These are phyloP conservation scores for Paratilapia polleni DNA, from an alignment of 2,113 vertebrate species.

Conservation along the genomic window DNA sequence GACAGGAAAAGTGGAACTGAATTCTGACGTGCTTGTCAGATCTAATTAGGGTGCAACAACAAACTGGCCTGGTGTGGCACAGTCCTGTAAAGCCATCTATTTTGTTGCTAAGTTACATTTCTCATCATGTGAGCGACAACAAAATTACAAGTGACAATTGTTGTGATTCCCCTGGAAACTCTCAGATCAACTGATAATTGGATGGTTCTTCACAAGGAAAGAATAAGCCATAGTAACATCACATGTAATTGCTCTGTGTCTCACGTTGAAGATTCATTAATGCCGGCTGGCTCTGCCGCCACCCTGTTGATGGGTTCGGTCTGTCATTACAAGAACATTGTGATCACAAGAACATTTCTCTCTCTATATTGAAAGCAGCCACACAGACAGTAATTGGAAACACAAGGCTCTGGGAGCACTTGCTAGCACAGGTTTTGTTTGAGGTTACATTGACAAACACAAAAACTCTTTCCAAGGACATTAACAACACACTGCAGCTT, in stretches of 20 bases:
- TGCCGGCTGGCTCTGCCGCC: constrained; percentile 24
- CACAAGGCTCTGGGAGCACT: not conserved
- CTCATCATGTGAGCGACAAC: constrained; percentile 51
- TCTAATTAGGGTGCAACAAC: constrained; percentile 52
- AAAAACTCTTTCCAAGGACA: constrained; percentile 2
- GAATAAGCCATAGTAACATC: constrained; percentile 66
- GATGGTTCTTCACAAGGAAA: constrained; percentile 59
- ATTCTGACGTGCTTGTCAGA: constrained; percentile 52
- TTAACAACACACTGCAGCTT: not conserved
- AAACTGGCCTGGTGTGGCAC: constrained; percentile 39
- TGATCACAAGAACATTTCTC: constrained; percentile 38
- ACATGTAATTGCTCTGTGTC: constrained; percentile 63
- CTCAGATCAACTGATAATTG: constrained; percentile 71
- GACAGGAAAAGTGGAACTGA: constrained; percentile 32
- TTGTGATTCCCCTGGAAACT: constrained; percentile 65
- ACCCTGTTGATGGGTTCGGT: constrained; percentile 51
- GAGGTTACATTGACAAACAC: constrained; percentile 14
- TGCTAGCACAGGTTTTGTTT: not conserved
- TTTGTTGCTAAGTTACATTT: constrained; percentile 68
- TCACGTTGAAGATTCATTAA: constrained; percentile 64
- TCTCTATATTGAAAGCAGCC: constrained; percentile 18
- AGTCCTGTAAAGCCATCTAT: constrained; percentile 45
- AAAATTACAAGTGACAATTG: constrained; percentile 75
- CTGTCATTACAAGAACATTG: constrained; percentile 28
- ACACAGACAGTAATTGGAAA: constrained; percentile 30